Evolutionary conservation across 1,140 invertebrate genomes (phyloP).

Genomic region (Chionoecetes opilio): DNA sequence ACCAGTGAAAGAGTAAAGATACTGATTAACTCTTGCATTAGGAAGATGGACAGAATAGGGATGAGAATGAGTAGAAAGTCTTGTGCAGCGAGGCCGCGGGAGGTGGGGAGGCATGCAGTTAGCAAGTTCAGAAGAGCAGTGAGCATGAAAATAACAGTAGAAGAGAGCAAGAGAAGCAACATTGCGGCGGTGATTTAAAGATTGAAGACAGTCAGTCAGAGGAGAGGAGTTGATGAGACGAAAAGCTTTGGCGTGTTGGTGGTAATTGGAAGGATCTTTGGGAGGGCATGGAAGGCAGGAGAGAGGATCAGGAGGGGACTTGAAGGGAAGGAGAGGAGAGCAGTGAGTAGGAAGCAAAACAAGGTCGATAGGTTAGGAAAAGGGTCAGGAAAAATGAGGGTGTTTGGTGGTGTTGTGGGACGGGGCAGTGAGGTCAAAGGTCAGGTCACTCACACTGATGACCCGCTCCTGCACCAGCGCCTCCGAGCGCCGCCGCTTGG

Average conservation of each 20-base stretch:
- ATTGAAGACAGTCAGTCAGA: too few species aligned
- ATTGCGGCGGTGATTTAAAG: too few species aligned
- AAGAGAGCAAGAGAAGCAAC: too few species aligned
- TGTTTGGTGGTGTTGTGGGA: background rate
- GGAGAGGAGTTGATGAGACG: too few species aligned
- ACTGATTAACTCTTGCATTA: too few species aligned
- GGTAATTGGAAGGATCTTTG: background rate
- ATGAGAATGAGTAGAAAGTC: too few species aligned
- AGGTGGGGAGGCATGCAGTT: too few species aligned
- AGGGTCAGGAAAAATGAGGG: background rate
- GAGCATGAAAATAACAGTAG: too few species aligned
- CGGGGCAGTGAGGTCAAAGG: background rate
- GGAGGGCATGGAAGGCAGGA: background rate
- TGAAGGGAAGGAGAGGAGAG: background rate
- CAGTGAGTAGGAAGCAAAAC: background rate
- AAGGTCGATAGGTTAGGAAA: background rate
- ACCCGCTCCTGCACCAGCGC: slow-evolving; percentile 80
- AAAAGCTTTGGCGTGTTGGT: too few species aligned
- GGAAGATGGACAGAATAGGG: too few species aligned
- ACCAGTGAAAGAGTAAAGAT: too few species aligned
- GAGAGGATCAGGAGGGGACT: background rate
- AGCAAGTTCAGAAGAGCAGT: background rate
- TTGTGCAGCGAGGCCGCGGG: too few species aligned
- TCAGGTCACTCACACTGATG: slow-evolving; percentile 80
- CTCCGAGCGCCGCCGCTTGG: slow-evolving; percentile 84